These are phyloP conservation scores for Tryphoninae sp. DNA, from an alignment of 2,888 invertebrate species.

Conservation along the genomic window DNA sequence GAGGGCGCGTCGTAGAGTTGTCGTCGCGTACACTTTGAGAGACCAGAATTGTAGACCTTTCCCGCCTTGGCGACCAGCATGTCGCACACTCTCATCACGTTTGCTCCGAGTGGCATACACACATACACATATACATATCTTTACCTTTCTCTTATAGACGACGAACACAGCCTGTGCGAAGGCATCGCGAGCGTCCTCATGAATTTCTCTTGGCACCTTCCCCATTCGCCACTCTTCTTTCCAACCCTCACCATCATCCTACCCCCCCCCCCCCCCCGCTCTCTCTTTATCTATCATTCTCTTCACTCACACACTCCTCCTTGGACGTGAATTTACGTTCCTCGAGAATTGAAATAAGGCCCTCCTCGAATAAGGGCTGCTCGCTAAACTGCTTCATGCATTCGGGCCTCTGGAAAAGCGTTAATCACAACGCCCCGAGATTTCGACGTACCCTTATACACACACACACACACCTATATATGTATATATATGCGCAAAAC, in stretches of 20 bases:
- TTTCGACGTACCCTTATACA: conserved; percentile 34
- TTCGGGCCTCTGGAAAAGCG: conserved; percentile 46
- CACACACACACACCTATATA: conserved; percentile 11
- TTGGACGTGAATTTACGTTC: conserved; percentile 73
- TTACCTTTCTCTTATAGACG: conserved; percentile 21
- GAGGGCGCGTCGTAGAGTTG: conserved; percentile 35
- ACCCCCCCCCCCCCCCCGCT: conserved; percentile 28
- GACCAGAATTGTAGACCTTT: conserved; percentile 38
- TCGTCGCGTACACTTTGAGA: conserved; percentile 47
- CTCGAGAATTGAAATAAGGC: conserved; percentile 74
- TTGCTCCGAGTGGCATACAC: conserved; percentile 28
- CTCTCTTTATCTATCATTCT: conserved; percentile 39
- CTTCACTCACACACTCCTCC: conserved; percentile 43
- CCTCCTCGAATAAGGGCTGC: conserved; percentile 61
- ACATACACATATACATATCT: conserved; percentile 17
- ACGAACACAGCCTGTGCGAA: conserved; percentile 21
- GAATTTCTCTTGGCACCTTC: conserved; percentile 64
- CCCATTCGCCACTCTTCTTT: conserved; percentile 53
- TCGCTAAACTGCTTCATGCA: conserved; percentile 57
- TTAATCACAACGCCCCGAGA: conserved; percentile 53
- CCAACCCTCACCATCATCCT: conserved; percentile 17
- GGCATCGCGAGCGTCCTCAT: conserved; percentile 54
- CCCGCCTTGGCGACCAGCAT: conserved; percentile 31
- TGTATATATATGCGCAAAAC: neutral
- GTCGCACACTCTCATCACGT: neutral